These are phyloP conservation scores for Caenorhabditis sp. DNA, from an alignment of 2,888 invertebrate species.

Conservation along the genomic window DNA sequence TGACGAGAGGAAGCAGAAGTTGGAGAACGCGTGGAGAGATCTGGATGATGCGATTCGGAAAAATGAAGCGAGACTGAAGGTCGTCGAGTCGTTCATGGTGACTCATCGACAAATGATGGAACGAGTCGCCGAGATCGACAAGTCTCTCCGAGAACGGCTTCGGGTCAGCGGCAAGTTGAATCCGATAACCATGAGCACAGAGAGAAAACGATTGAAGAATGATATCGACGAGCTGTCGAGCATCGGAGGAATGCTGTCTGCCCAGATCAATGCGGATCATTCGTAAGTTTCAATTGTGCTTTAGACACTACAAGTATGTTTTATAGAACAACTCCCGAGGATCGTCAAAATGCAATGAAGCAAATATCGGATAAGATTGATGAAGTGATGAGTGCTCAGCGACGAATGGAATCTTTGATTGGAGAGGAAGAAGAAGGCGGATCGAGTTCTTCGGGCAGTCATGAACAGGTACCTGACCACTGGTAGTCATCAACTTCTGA, in stretches of 20 bases:
- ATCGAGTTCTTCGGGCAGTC: constrained; percentile 37
- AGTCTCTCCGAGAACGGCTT: constrained; percentile 54
- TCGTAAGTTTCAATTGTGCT: constrained; percentile 21
- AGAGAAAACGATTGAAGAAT: constrained; percentile 60
- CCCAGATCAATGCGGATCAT: constrained; percentile 71
- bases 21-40: constrained; percentile 69
- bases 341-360: constrained; percentile 64
- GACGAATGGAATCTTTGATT: constrained; percentile 66
- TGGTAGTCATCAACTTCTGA: background rate
- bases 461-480: constrained; percentile 17
- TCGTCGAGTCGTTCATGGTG: constrained; percentile 70
- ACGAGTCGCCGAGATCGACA: constrained; percentile 64
- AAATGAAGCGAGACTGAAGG: constrained; percentile 69
- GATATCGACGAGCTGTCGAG: constrained; percentile 70
- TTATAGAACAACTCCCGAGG: constrained; percentile 62
- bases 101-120: constrained; percentile 69
- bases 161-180: constrained; percentile 43
- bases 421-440: constrained; percentile 46
- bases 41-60: constrained; percentile 68
- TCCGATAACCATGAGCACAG: constrained; percentile 50
- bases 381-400: constrained; percentile 59
- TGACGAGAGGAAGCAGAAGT: constrained; percentile 60
- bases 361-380: constrained; percentile 66
- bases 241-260: constrained; percentile 67
- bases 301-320: background rate